A percentile compares a stretch with the other conserved stretches of the same genome.
Conservation (phyloP, 2,797 vertebrate species). For the Melanogrammus aeglefinus region DNA sequence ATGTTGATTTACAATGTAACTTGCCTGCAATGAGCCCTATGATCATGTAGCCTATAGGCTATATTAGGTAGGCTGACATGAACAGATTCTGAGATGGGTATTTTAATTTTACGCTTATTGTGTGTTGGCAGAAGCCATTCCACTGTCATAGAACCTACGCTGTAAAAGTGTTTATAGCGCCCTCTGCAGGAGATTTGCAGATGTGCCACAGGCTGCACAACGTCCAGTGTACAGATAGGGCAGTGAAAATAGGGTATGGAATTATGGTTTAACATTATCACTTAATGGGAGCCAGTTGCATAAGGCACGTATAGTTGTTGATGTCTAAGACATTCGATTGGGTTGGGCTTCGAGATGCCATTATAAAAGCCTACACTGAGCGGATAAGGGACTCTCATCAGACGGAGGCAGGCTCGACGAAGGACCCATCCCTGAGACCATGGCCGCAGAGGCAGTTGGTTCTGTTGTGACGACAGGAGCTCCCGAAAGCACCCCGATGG, state of each 20-base stretch:
- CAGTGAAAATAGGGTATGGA: not conserved
- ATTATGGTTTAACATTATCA: not conserved
- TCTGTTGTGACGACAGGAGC: conserved; percentile 28
- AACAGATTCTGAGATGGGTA: not conserved
- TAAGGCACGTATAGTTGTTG: not conserved
- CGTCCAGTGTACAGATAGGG: not conserved
- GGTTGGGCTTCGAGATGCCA: not conserved
- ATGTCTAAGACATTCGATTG: not conserved
- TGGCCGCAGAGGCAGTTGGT: conserved; percentile 61
- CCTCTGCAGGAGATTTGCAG: not conserved
- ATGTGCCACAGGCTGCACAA: not conserved
- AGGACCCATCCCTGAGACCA: conserved; percentile 44
- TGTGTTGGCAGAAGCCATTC: too few relatives aligned
- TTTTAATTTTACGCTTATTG: not conserved
- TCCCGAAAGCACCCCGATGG: conserved; percentile 66
- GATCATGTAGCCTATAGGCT: not conserved
- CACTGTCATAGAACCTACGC: too few relatives aligned
- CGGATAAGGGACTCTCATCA: not conserved
- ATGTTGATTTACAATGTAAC: too few relatives aligned
- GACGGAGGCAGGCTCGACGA: not conserved
- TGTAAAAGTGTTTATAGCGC: not conserved
- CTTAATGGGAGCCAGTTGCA: not conserved
- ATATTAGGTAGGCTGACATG: not conserved
- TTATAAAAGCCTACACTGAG: not conserved
- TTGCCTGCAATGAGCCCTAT: too few relatives aligned